Conservation (phyloP, 1,140 invertebrate species). For the Dreissena rostriformis region DNA sequence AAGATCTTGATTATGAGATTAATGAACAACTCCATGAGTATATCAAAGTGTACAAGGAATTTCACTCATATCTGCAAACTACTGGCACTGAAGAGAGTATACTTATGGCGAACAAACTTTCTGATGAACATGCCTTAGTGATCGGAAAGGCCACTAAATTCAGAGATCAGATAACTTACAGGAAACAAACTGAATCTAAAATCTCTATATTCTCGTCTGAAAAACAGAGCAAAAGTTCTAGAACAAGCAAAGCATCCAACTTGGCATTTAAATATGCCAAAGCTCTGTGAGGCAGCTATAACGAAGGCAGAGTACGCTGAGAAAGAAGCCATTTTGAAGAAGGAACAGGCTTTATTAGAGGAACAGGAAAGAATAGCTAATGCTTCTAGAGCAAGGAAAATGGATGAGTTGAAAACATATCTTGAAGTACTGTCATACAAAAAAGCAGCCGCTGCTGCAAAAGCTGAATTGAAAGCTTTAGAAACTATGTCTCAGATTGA, state of each 20-base stretch:
- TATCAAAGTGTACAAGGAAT: too few relatives aligned
- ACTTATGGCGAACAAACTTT: not conserved
- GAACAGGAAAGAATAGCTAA: not conserved
- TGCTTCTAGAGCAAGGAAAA: not conserved
- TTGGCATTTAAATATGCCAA: conserved; percentile 5
- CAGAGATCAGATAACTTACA: not conserved
- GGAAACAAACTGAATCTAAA: not conserved
- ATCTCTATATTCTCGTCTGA: not conserved
- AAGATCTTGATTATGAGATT: too few relatives aligned
- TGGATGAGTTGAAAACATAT: not conserved
- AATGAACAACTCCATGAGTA: too few relatives aligned
- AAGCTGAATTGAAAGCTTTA: conserved; percentile 8
- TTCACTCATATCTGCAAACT: not conserved
- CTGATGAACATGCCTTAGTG: not conserved
- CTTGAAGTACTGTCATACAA: not conserved
- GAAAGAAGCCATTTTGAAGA: conserved; percentile 11
- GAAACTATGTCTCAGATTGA: conserved; percentile 5
- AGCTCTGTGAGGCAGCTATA: conserved; percentile 6
- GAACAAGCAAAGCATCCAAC: not conserved
- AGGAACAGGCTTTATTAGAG: not conserved
- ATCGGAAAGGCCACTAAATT: not conserved
- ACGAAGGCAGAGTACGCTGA: not conserved
- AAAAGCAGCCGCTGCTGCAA: not conserved
- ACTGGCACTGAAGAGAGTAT: not conserved
- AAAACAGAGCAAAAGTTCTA: not conserved